Conservation (phyloP, 1,140 invertebrate species). For the Panagrolaimus sp. region DNA sequence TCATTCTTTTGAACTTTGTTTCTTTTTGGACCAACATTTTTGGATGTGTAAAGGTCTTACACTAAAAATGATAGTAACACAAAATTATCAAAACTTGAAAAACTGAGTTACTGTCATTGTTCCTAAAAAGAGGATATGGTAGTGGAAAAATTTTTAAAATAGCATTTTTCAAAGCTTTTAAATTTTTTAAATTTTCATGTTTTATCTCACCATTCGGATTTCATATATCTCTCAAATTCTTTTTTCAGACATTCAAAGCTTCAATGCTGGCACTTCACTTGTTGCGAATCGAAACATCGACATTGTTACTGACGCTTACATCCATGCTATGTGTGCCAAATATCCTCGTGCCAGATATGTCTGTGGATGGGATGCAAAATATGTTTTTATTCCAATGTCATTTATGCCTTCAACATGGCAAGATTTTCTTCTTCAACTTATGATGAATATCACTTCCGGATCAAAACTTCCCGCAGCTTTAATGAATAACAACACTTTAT, state of each 20-base stretch:
- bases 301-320: constrained; percentile 54
- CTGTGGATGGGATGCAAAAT: constrained; percentile 51
- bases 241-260: constrained; percentile 38
- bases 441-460: background rate
- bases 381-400: constrained; percentile 48
- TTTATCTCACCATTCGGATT: too few relatives aligned
- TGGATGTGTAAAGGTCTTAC: too few relatives aligned
- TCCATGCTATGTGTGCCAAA: constrained; percentile 50
- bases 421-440: background rate
- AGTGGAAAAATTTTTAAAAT: background rate
- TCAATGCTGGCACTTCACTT: constrained; percentile 25
- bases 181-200: too few relatives aligned
- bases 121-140: too few relatives aligned
- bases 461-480: background rate
- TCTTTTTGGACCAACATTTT: too few relatives aligned
- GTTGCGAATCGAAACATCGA: constrained; percentile 32
- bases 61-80: background rate
- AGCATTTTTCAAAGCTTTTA: background rate
- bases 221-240: background rate
- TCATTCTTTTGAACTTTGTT: too few relatives aligned
- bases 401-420: constrained; percentile 25
- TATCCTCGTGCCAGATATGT: constrained; percentile 49
- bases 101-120: background rate
- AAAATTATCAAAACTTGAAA: background rate
- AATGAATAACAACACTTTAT: background rate